These are phyloP conservation scores for Paracentrotus lividus DNA, from an alignment of 53 echinoderm and acorn worm genomes.

Conservation along the genomic window DNA sequence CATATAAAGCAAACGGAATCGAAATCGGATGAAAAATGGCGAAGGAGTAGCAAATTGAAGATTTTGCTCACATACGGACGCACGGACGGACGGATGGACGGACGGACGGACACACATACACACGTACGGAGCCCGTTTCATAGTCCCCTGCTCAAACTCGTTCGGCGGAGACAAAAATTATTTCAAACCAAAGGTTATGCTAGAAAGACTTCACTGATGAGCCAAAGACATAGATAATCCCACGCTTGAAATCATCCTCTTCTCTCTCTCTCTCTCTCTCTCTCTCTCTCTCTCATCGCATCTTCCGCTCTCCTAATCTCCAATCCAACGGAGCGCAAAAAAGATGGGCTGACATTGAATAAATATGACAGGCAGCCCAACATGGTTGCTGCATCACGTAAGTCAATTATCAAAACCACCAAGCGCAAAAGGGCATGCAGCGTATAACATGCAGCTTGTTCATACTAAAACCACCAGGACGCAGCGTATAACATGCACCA, in stretches of 20 bases:
- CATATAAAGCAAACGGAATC: too few species aligned
- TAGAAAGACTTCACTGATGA: neutral
- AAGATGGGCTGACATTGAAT: conserved; percentile 6
- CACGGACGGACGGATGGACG: too few species aligned
- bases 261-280: too few species aligned
- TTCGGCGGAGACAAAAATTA: too few species aligned
- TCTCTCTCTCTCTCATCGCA: too few species aligned
- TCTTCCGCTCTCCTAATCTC: neutral
- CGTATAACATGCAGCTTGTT: conserved; percentile 34
- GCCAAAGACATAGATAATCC: conserved; percentile 28
- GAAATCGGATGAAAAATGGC: too few species aligned
- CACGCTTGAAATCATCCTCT: conserved; percentile 36
- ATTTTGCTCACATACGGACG: too few species aligned
- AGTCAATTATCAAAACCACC: conserved; percentile 65
- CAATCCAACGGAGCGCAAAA: neutral
- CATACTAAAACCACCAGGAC: conserved; percentile 49
- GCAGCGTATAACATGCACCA: conserved; percentile 39
- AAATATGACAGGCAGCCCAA: conserved; percentile 56
- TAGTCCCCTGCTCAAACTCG: too few species aligned
- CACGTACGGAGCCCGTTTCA: too few species aligned
- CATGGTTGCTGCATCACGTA: conserved; percentile 45
- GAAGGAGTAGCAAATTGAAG: too few species aligned
- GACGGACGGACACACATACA: too few species aligned
- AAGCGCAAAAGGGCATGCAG: conserved; percentile 43
- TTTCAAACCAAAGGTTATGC: too few species aligned